Evolutionary conservation across 2,113 vertebrate genomes (phyloP), one percentile per base, ranked within the genome.

Genomic region (Oceanodroma tethys): DNA sequence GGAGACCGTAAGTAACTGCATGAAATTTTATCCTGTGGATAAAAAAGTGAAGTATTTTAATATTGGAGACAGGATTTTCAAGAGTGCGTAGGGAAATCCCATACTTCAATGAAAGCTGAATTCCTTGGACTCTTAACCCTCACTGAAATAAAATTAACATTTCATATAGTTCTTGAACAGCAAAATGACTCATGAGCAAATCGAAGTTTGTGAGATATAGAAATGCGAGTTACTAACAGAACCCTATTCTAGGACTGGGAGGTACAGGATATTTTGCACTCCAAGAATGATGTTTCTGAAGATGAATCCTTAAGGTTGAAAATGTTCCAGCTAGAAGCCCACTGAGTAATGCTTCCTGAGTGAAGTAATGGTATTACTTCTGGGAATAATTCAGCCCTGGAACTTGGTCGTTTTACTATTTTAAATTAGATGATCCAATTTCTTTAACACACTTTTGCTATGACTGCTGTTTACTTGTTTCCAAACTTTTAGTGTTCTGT

Each of bases 301-400:
- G 86, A 89, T 81, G 60, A 95, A 75, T 88, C 34, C 32, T 93
- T 78, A 58, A 70, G 40, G 16, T 0, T 92, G 63, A 93, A 88
- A 81, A 79, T 48, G 11, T 81, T 92, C 76, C 74, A 94, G 60
- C 40, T 92, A 27, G 87, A 87, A 89, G 75, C 76, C 68, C 71
- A 87, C 48, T 87, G 83, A 95, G 76, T 93, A 95, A 95, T 66
- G 34, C 86, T 97, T 95, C 91, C 95, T 89, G 91, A 91, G 26
- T 97, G 91, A 96, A 95, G 81, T 97, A n/a, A 97, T 81, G 40
- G 43, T 63, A 14, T 76, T 92, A 72, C 52, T 90, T 83, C 43
- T 87, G 75, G 40, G 76, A 81, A 67, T 60, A 87, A 95, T 78
- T 81, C 56, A 87, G 36, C 58, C 36, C 70, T 80, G 45, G 52